Percentiles rank a stretch among this genome's conserved stretches.
Evolutionary conservation across 1,140 invertebrate species (phyloP).

Genomic region (Bombus difficillimus): DNA sequence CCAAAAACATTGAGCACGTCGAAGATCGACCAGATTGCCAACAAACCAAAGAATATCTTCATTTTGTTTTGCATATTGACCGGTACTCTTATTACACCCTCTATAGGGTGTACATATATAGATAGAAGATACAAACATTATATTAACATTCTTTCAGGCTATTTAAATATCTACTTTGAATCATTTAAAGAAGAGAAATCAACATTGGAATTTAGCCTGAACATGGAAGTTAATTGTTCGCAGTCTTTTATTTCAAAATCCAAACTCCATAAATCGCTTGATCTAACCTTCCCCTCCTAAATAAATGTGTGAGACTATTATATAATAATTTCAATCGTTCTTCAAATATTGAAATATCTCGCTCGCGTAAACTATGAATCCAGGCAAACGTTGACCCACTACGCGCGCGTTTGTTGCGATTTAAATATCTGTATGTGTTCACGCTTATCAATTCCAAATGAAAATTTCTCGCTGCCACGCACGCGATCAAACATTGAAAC

Average conservation of each 20-base stretch:
- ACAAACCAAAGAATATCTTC: slow-evolving; percentile 17
- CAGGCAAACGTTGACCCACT: not conserved
- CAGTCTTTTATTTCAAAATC: not conserved
- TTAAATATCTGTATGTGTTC: not conserved
- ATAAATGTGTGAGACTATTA: not conserved
- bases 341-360: not conserved
- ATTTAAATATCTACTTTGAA: not conserved
- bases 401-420: not conserved
- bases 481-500: no score
- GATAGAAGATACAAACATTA: not conserved
- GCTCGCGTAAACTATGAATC: not conserved
- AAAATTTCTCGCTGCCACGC: not conserved
- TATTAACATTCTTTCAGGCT: not conserved
- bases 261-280: not conserved
- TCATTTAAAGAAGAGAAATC: not conserved
- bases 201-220: not conserved
- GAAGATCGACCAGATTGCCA: slow-evolving; percentile 25
- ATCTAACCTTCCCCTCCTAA: not conserved
- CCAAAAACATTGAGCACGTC: not conserved
- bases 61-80: slow-evolving; percentile 20
- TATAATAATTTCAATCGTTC: no score
- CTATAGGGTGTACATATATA: no score
- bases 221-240: no score
- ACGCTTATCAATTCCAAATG: not conserved
- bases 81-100: no score